Evolutionary conservation across 2,888 invertebrate genomes (phyloP).

Genomic region (Agelastica alni): DNA sequence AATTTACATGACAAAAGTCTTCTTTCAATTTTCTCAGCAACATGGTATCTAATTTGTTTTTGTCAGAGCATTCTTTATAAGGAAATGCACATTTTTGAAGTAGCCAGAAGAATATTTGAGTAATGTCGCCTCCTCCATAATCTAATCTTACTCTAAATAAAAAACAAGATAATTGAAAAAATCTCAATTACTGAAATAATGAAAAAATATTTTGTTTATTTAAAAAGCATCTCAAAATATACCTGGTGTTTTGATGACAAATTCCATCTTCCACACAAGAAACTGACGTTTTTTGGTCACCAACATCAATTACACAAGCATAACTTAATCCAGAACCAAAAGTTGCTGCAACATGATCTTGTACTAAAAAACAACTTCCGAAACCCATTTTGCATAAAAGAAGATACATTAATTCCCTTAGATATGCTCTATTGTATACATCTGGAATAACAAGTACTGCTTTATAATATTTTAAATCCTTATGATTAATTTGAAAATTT

Average conservation of each 20-base stretch:
- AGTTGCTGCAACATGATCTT: conserved; percentile 85
- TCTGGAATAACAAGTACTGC: conserved; percentile 89
- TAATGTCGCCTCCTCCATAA: conserved; percentile 90
- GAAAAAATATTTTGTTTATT: neutral
- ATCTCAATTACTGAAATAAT: neutral
- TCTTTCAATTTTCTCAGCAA: conserved; percentile 85
- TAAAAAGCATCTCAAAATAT: neutral
- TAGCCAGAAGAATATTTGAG: conserved; percentile 86
- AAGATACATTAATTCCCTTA: conserved; percentile 82
- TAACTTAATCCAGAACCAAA: conserved; percentile 83
- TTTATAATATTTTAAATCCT: conserved; percentile 75
- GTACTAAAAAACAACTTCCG: conserved; percentile 45
- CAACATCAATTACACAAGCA: conserved; percentile 94
- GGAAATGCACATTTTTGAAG: conserved; percentile 90
- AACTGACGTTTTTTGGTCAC: conserved; percentile 93
- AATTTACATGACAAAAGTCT: conserved; percentile 87
- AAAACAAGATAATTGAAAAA: neutral
- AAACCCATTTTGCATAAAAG: conserved; percentile 76
- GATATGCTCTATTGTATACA: conserved; percentile 82
- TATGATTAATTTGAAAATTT: conserved; percentile 73
- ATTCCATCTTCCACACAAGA: conserved; percentile 97
- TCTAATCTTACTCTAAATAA: conserved; percentile 64
- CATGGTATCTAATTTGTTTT: conserved; percentile 75
- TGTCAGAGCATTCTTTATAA: conserved; percentile 78
- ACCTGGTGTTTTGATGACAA: conserved; percentile 82